Percentiles rank a stretch among this genome's conserved stretches.
phyloP scores from a whole-genome alignment of 35 echinoderm and acorn worm genomes.

The Patiria miniata region DNA sequence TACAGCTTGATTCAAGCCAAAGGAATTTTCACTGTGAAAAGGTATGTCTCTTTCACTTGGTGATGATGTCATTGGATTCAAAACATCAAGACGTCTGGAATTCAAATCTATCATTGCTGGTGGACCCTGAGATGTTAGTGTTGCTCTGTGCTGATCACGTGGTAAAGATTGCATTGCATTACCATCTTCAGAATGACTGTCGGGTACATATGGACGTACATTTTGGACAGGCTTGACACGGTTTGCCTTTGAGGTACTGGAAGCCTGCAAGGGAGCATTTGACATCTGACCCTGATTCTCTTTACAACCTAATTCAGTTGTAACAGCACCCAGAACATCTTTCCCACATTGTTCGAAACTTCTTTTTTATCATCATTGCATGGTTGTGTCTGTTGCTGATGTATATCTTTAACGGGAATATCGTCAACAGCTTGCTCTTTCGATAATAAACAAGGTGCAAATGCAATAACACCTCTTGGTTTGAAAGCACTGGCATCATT shows the following conservation, averaged over 20 bases:
- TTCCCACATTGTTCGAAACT: background rate
- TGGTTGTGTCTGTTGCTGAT: no score
- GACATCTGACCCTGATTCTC: background rate
- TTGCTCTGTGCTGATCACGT: background rate
- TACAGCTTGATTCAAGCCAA: conserved; percentile 6
- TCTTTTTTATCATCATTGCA: background rate
- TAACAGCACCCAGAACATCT: background rate
- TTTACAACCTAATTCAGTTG: background rate
- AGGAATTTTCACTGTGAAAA: background rate
- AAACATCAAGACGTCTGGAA: conserved; percentile 2
- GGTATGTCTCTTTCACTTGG: background rate
- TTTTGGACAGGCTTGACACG: conserved; percentile 13
- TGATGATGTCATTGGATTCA: background rate
- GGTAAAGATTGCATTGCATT: background rate
- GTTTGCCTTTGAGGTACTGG: background rate
- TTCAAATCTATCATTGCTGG: conserved; percentile 14
- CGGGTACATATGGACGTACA: conserved; percentile 18
- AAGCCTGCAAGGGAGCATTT: background rate
- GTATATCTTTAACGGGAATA: no score
- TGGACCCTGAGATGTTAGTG: background rate
- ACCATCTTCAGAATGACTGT: background rate
- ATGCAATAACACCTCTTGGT: conserved; percentile 17
- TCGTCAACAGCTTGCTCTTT: no score
- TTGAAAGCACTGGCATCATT: background rate
- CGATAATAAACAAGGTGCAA: background rate